These are phyloP conservation scores for Anolis sagrei DNA, from an alignment of 2,113 vertebrate species.

Conservation along the genomic window DNA sequence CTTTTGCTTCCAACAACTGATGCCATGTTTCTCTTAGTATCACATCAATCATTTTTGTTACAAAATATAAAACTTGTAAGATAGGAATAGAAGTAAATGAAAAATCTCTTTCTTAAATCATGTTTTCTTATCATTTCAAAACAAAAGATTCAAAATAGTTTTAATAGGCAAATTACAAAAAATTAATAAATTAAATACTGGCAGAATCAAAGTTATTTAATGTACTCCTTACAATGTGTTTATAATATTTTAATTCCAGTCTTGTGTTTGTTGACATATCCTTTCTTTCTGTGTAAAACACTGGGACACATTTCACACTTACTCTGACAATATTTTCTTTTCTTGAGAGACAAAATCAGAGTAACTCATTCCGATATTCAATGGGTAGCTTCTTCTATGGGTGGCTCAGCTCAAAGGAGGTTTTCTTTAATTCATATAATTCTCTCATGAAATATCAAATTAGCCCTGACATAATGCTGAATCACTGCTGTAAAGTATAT, in stretches of 20 bases:
- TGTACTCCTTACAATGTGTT: neutral
- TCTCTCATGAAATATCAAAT: neutral
- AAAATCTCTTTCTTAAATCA: neutral
- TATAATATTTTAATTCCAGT: neutral
- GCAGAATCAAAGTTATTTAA: neutral
- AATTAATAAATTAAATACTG: neutral
- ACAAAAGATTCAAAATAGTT: neutral
- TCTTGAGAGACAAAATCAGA: neutral
- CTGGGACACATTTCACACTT: neutral
- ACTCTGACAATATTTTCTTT: neutral
- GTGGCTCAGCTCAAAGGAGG: neutral
- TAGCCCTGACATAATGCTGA: neutral
- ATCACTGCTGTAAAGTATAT: neutral
- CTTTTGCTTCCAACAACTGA: neutral
- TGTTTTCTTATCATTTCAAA: neutral
- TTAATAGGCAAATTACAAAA: neutral
- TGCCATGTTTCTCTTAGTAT: neutral
- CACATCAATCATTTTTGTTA: neutral
- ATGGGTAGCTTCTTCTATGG: neutral
- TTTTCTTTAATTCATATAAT: neutral
- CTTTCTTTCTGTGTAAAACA: conserved; percentile 1
- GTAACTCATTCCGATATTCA: neutral
- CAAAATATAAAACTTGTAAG: neutral
- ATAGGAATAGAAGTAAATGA: neutral
- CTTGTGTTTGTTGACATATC: neutral